Evolutionary conservation across 2,888 invertebrate species (phyloP).

Genomic region (Neria commutata): DNA sequence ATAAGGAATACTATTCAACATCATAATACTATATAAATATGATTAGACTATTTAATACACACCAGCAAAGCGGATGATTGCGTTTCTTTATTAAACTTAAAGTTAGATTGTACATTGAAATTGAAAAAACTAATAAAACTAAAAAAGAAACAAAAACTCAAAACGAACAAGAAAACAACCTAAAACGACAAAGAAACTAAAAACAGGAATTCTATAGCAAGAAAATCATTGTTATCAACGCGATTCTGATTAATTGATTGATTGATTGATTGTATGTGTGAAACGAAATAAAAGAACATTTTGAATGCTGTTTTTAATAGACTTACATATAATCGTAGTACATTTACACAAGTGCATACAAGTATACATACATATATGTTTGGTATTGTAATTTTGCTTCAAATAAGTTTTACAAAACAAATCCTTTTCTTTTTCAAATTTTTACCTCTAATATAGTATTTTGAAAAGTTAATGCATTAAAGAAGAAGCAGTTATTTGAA

Average conservation of each 20-base stretch:
- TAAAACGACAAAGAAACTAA: too few relatives aligned
- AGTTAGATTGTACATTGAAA: slow-evolving; percentile 57
- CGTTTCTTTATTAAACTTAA: slow-evolving; percentile 41
- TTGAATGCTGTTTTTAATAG: slow-evolving; percentile 24
- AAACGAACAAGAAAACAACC: slow-evolving; percentile 24
- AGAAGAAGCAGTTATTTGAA: slow-evolving; percentile 27
- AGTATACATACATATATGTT: neutral
- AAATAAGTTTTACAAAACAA: slow-evolving; percentile 14
- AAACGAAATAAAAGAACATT: slow-evolving; percentile 17
- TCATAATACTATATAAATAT: slow-evolving; percentile 32
- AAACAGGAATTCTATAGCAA: neutral
- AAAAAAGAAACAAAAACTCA: slow-evolving; percentile 34
- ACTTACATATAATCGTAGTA: slow-evolving; percentile 15
- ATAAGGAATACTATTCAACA: slow-evolving; percentile 38
- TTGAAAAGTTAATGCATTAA: too few relatives aligned
- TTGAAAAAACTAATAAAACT: slow-evolving; percentile 50
- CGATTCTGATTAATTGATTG: too few relatives aligned
- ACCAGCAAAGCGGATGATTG: slow-evolving; percentile 31
- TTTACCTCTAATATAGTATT: too few relatives aligned
- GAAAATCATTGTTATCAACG: slow-evolving; percentile 28
- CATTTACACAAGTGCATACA: neutral
- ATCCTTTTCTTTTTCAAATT: too few relatives aligned
- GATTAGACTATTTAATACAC: slow-evolving; percentile 37
- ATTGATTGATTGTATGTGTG: slow-evolving; percentile 14
- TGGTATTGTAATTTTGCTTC: slow-evolving; percentile 7